Base-by-base conservation (phyloP, 2,113 vertebrate genomes). In the Natator depressus region DNA sequence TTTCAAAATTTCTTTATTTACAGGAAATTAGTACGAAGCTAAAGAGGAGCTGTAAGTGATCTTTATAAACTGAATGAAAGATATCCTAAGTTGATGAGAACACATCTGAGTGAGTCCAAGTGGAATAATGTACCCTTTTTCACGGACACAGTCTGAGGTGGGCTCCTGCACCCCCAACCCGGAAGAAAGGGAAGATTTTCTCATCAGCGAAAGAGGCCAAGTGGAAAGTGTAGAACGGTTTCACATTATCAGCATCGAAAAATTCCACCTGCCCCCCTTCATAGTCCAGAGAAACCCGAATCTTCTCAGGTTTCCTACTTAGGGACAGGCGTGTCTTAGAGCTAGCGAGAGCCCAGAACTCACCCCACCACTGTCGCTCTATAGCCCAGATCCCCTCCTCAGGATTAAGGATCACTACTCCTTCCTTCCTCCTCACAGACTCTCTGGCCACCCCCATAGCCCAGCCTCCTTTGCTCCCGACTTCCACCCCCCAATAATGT, bases 371-470 rank as follows among this genome's bases (percentile, higher is more conserved):
- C 62, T 98, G 94, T 84, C 97, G 97, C 47, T 72, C 65, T 10
- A 98, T 55, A 29, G 94, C 98, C 98, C 98, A 98, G 97, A 98
- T 98, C 14, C 98, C 98, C 19, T 98, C 98, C 35, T 97, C 93
- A 1, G 98, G 98, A 65, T 98, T 97, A 82, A 98, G 93, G 3
- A 95, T 98, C 84, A 98, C 98, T 95, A 96, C 98, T 69, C 98
- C 65, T 38, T n/a, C 98, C 80, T 98, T 98, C 91, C 97, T 97
- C 97, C 98, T 98, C 86, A 98, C 95, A 20, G 98, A 97, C 86
- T 98, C 97, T 82, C 92, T 98, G 78, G 95, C 98, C 24, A 98
- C 96, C 7, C 98, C 98, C 65, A 98, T 76, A 87, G 92, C 97
- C 98, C 98, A 98, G 51, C 98, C 98, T 0, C 97, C 95, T 95